Evolutionary conservation across 2,113 vertebrate genomes (phyloP), one percentile per base, ranked within the genome.

Genomic region (Neopipo cinnamomea): DNA sequence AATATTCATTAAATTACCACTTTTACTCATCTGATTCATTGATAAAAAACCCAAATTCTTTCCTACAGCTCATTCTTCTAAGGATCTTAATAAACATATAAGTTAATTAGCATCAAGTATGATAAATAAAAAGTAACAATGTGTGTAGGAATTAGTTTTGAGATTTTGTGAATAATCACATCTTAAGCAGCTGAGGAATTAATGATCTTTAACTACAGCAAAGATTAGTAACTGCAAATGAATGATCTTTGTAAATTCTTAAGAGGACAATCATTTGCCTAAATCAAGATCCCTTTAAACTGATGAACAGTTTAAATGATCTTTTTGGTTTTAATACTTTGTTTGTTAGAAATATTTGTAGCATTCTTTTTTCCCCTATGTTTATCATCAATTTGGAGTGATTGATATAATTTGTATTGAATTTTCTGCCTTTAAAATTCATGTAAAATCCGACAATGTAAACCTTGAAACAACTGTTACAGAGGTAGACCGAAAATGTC

Each of bases 71-170:
- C 13, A 4, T 47, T 95, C 30, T 33, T 70, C 25, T 37, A 86
- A 59, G 16, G 39, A 12, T 7, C n/a, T 87, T 87, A 71, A 53
- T 21, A 91, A 91, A 85, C 23, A 41, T 61, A 5, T 25, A 46
- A 89, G n/a, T 74, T 88, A 90, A 91, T 93, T 86, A 62, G 30
- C 23, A 92, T 27, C 33, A 66, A 27, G 42, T 62, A 33, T 37
- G 27, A 63, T 52, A 89, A 91, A 89, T 88, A 3, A 72, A 96
- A 91, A 72, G 8, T n/a, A 89, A 65, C 62, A 66, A 37, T 20
- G 17, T 33, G 6, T 53, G 31, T 20, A 39, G 49, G 10, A 89
- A 77, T 75, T 75, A 77, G 67, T 93, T 63, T 72, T 31, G 58
- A 87, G 65, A 68, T 76, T 89, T 89, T 62, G 13, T 73, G 37